These are phyloP conservation scores for Oeneis ivallda DNA, from an alignment of 2,888 invertebrate genomes.

Conservation along the genomic window DNA sequence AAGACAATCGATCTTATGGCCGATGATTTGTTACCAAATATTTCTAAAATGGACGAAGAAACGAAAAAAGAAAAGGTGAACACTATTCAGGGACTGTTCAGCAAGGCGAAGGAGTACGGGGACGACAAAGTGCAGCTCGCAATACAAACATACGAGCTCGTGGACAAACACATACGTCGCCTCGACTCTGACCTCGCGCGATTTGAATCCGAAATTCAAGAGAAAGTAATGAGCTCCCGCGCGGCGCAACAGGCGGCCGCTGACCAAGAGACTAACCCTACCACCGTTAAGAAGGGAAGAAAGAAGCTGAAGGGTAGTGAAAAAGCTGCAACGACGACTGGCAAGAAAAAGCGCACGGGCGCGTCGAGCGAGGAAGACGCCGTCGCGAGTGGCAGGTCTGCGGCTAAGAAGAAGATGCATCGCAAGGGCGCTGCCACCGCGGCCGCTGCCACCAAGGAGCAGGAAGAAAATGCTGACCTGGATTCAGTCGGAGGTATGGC, in stretches of 20 bases:
- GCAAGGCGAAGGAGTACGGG: slow-evolving; percentile 96
- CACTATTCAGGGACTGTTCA: slow-evolving; percentile 93
- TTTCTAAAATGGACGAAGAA: slow-evolving; percentile 87
- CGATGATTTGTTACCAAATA: slow-evolving; percentile 88
- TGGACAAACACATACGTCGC: slow-evolving; percentile 97
- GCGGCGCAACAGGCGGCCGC: slow-evolving; percentile 79
- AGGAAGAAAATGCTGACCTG: slow-evolving; percentile 74
- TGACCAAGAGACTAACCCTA: slow-evolving; percentile 69
- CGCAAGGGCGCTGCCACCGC: slow-evolving; percentile 66
- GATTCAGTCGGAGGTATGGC: slow-evolving; percentile 82
- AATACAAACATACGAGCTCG: slow-evolving; percentile 98
- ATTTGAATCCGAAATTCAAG: slow-evolving; percentile 98
- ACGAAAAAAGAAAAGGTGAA: slow-evolving; percentile 91
- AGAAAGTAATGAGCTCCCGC: slow-evolving; percentile 91
- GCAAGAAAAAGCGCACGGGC: slow-evolving; percentile 79
- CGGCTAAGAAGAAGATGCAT: slow-evolving; percentile 71
- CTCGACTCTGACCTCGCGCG: slow-evolving; percentile 97
- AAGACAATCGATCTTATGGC: slow-evolving; percentile 94
- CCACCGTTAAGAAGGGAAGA: slow-evolving; percentile 74
- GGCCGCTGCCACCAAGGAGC: slow-evolving; percentile 65
- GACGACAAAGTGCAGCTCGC: slow-evolving; percentile 99
- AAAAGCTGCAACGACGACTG: slow-evolving; percentile 62
- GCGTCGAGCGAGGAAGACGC: slow-evolving; percentile 79
- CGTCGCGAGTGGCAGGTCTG: slow-evolving; percentile 62
- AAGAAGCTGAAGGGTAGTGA: slow-evolving; percentile 73